A percentile compares a stretch with the other conserved stretches of the same genome.
Evolutionary conservation across 2,113 vertebrate species (phyloP).

Genomic region (Muntiacus reevesi): DNA sequence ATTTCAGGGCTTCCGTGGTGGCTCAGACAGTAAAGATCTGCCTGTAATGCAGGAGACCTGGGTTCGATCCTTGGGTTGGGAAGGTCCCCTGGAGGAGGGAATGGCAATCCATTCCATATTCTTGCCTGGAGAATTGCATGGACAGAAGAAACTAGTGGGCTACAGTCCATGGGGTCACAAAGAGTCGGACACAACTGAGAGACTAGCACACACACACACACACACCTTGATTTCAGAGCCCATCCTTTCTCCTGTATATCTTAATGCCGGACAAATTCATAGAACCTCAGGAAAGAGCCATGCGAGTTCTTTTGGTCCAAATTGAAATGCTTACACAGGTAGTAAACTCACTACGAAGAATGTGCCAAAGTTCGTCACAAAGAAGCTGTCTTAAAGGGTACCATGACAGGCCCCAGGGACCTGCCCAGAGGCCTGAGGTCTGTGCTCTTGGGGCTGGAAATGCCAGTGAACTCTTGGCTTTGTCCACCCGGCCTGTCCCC

Average conservation of each 20-base stretch:
- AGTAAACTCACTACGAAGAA: neutral
- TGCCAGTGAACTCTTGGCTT: neutral
- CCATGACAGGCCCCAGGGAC: neutral
- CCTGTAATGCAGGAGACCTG: neutral
- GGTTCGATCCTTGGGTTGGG: neutral
- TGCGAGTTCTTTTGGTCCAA: neutral
- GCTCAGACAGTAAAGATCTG: neutral
- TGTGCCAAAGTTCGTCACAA: neutral
- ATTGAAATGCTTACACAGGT: neutral
- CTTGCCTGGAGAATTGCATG: neutral
- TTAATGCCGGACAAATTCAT: neutral
- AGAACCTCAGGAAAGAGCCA: neutral
- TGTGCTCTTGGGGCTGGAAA: no score
- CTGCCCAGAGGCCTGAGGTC: no score
- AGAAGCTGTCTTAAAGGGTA: neutral
- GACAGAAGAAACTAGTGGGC: neutral
- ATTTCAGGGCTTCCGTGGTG: neutral
- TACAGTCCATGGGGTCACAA: neutral
- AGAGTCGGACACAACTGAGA: neutral
- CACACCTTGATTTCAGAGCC: neutral
- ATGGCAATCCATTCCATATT: neutral
- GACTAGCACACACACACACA: neutral
- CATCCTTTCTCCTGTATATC: neutral
- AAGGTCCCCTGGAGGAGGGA: neutral
- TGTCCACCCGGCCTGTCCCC: neutral